Conservation (phyloP, 2,888 invertebrate species). For the Aphrophora alni region DNA sequence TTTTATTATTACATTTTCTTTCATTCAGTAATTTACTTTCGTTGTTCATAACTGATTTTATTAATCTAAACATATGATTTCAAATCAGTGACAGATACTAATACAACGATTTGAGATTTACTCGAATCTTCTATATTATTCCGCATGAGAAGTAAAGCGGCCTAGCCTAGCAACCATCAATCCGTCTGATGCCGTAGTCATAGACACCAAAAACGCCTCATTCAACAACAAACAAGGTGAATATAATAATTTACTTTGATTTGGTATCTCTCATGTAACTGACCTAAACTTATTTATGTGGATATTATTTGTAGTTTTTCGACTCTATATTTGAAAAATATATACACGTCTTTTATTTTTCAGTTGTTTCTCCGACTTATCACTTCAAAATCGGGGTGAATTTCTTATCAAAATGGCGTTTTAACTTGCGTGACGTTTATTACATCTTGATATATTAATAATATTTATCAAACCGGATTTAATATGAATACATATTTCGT, state of each 20-base stretch:
- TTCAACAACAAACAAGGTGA: constrained; percentile 48
- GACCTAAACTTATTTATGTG: not conserved
- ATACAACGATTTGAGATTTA: not conserved
- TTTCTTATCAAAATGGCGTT: constrained; percentile 32
- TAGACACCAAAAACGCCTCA: constrained; percentile 51
- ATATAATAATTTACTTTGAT: constrained; percentile 28
- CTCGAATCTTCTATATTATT: constrained; percentile 15
- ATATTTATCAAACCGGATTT: too few relatives aligned
- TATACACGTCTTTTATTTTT: not conserved
- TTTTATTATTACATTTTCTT: not conserved
- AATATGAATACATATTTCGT: too few relatives aligned
- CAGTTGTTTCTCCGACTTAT: not conserved
- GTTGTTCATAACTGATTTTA: not conserved
- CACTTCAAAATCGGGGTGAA: constrained; percentile 9
- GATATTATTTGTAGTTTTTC: not conserved
- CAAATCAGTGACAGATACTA: not conserved
- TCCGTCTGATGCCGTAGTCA: constrained; percentile 52
- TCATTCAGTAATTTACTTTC: not conserved
- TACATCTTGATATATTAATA: not conserved
- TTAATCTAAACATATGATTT: not conserved
- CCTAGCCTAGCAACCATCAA: constrained; percentile 48
- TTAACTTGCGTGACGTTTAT: not conserved
- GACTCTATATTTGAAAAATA: not conserved
- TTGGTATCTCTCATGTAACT: not conserved
- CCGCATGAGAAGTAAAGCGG: constrained; percentile 30